Evolutionary conservation across 2,888 invertebrate genomes (phyloP).

Genomic region (Hydropsyche betteni): DNA sequence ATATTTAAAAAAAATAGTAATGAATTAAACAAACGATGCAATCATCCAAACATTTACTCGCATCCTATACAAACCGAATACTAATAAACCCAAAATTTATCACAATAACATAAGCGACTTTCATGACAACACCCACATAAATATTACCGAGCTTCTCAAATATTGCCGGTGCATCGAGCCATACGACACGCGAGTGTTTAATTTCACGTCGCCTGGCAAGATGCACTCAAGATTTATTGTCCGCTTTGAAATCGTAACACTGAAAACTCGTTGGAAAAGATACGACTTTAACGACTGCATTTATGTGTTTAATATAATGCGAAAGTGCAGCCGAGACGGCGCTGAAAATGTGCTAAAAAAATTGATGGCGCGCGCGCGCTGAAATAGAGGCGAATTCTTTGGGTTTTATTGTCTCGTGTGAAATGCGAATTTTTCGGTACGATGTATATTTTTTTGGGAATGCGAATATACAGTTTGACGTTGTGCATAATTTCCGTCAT

Average conservation of each 20-base stretch:
- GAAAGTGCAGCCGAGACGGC: background rate
- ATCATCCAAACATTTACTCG: no score
- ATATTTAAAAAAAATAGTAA: no score
- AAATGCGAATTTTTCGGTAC: background rate
- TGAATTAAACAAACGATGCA: no score
- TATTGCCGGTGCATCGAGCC: background rate
- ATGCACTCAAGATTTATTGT: background rate
- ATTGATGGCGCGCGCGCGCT: no score
- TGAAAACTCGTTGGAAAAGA: constrained; percentile 4
- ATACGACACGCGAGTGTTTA: constrained; percentile 3
- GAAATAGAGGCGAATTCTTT: no score
- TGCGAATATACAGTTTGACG: constrained; percentile 14
- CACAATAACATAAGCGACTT: no score
- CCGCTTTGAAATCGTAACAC: constrained; percentile 8
- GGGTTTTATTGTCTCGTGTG: no score
- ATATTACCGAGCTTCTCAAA: no score
- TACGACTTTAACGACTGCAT: background rate
- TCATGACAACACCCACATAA: no score
- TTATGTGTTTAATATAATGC: background rate
- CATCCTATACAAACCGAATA: no score
- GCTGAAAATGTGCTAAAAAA: no score
- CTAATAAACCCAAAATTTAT: no score
- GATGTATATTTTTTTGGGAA: constrained; percentile 5
- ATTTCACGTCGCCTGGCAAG: constrained; percentile 14
- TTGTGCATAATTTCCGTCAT: constrained; percentile 27